These are phyloP conservation scores for Calliphora vicina DNA, from an alignment of 1,140 invertebrate species.

Conservation along the genomic window DNA sequence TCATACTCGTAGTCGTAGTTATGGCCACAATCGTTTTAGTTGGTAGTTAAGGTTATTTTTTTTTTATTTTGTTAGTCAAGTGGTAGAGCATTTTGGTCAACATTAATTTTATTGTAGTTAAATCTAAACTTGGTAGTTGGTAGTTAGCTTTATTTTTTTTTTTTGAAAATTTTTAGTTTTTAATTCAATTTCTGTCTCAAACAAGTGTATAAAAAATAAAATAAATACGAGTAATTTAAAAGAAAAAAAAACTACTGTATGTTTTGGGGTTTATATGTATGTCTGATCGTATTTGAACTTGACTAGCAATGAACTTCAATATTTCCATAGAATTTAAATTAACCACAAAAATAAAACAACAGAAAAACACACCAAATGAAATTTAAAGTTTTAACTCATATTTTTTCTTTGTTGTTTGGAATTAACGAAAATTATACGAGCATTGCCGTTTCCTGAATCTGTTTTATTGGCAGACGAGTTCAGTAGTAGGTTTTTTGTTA, in stretches of 20 bases:
- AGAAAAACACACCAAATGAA: neutral
- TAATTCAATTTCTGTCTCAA: neutral
- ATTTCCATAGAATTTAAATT: conserved; percentile 14
- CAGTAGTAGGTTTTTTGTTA: neutral
- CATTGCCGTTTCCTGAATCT: neutral
- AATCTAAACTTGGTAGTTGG: neutral
- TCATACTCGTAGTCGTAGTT: neutral
- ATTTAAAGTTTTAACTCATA: neutral
- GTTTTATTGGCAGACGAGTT: neutral
- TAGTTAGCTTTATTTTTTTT: neutral
- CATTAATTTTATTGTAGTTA: neutral
- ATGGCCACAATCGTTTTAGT: neutral
- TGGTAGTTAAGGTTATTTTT: neutral
- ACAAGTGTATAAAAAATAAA: neutral
- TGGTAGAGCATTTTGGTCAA: neutral
- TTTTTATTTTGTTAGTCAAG: neutral
- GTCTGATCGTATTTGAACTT: conserved; percentile 1
- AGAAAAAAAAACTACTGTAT: no score
- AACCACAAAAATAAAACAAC: neutral
- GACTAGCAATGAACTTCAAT: conserved; percentile 13
- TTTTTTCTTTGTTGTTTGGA: neutral
- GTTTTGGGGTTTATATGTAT: neutral
- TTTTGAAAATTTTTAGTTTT: neutral
- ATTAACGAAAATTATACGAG: neutral
- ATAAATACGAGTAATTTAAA: no score